These are phyloP conservation scores for Acleris laterana DNA, from an alignment of 2,888 invertebrate species.

Conservation along the genomic window DNA sequence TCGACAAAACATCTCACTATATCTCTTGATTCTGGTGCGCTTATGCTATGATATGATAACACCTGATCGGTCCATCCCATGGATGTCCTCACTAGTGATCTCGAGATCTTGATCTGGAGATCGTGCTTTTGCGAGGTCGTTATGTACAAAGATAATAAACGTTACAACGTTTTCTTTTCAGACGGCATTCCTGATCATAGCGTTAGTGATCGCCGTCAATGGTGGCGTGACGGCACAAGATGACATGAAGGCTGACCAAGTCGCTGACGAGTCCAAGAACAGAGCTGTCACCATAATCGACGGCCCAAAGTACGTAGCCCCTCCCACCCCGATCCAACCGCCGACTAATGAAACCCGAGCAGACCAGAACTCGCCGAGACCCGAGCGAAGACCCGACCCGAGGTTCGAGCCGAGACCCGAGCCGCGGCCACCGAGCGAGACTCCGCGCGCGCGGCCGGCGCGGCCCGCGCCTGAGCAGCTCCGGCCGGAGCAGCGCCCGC, in stretches of 20 bases:
- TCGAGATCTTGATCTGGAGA: too few species aligned
- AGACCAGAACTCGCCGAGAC: conserved; percentile 54
- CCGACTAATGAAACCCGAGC: conserved; percentile 51
- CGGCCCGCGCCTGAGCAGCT: conserved; percentile 46
- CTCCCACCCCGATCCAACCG: conserved; percentile 40
- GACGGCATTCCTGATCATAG: conserved; percentile 79
- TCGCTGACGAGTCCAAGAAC: conserved; percentile 70
- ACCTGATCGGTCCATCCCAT: too few species aligned
- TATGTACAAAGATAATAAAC: not conserved
- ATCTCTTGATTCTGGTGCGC: too few species aligned
- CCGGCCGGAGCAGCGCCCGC: conserved; percentile 54
- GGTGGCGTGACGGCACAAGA: conserved; percentile 66
- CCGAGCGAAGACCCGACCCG: conserved; percentile 58
- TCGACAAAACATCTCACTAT: too few species aligned
- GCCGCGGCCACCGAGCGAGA: conserved; percentile 53
- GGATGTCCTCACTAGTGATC: too few species aligned
- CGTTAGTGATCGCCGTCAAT: conserved; percentile 77
- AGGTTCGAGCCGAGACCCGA: conserved; percentile 53
- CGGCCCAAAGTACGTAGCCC: conserved; percentile 62
- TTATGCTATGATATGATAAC: too few species aligned
- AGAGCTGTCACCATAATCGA: conserved; percentile 64
- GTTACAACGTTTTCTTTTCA: conserved; percentile 53
- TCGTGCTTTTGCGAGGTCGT: too few species aligned
- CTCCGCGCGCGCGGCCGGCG: conserved; percentile 50
- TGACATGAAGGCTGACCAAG: conserved; percentile 61